phyloP scores from a whole-genome alignment of 2,113 vertebrate genomes.

The Cavia porcellus region DNA sequence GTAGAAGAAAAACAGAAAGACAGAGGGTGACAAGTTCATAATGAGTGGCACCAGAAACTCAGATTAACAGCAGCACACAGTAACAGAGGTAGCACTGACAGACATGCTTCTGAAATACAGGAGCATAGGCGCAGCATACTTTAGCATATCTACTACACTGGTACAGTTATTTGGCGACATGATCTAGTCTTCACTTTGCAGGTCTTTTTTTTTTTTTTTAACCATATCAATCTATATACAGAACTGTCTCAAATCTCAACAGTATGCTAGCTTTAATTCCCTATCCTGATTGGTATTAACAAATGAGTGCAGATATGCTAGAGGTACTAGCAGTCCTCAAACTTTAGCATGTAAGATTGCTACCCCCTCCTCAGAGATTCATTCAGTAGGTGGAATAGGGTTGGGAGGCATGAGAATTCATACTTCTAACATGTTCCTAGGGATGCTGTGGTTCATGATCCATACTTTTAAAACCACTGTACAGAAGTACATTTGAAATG shows the following conservation, averaged over 20 bases:
- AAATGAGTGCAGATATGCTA: not conserved
- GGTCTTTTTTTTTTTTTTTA: not conserved
- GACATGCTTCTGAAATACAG: not conserved
- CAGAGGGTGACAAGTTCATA: not conserved
- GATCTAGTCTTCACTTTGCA: not conserved
- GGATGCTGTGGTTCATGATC: not conserved
- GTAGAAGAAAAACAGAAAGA: not conserved
- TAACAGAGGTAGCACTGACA: fast-evolving
- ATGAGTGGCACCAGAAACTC: not conserved
- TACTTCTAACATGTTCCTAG: not conserved
- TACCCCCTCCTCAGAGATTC: not conserved
- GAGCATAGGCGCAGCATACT: not conserved
- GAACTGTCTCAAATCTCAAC: not conserved
- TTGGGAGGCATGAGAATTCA: not conserved
- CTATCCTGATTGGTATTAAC: not conserved
- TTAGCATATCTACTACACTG: too few relatives aligned
- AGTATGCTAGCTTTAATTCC: not conserved
- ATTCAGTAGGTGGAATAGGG: not conserved
- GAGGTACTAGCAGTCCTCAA: not conserved
- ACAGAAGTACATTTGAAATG: not conserved
- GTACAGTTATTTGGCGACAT: not conserved
- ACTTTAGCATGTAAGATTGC: not conserved
- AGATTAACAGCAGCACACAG: too few relatives aligned
- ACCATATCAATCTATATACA: not conserved
- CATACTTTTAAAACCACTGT: not conserved